Conservation (phyloP, 2,113 vertebrate species). For the Dendropsophus ebraccatus region DNA sequence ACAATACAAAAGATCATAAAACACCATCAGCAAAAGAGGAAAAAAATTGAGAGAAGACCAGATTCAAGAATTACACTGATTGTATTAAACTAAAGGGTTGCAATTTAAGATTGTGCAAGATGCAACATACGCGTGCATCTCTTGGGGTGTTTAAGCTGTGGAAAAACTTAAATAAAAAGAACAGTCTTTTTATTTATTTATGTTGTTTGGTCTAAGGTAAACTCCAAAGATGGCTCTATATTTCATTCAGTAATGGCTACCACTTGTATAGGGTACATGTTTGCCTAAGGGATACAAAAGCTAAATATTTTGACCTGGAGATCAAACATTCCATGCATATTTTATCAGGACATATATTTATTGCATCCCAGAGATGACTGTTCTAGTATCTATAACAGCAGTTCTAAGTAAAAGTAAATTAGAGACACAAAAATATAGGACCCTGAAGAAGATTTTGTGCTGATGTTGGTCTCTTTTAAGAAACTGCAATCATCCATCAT, state of each 20-base stretch:
- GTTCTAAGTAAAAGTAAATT: neutral
- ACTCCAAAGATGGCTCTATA: neutral
- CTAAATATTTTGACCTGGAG: slow-evolving; percentile 13
- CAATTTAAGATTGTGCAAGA: too few relatives aligned
- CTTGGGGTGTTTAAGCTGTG: too few relatives aligned
- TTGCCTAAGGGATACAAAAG: neutral
- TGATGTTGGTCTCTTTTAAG: neutral
- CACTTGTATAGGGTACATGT: neutral
- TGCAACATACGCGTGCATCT: too few relatives aligned
- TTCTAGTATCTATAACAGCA: neutral
- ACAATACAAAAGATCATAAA: too few relatives aligned
- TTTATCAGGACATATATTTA: neutral
- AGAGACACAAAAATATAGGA: neutral
- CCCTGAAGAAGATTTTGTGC: neutral
- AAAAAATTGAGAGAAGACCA: too few relatives aligned
- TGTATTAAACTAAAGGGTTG: too few relatives aligned
- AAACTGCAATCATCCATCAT: neutral
- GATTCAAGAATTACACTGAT: too few relatives aligned
- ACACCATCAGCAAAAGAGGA: too few relatives aligned
- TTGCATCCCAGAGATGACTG: neutral
- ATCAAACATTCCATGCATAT: slow-evolving; percentile 34
- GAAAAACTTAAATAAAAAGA: too few relatives aligned
- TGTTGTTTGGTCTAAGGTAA: too few relatives aligned
- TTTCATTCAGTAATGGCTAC: neutral
- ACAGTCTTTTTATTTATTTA: too few relatives aligned